phyloP scores from a whole-genome alignment of 2,888 invertebrate species.

The Drosophila greeni region DNA sequence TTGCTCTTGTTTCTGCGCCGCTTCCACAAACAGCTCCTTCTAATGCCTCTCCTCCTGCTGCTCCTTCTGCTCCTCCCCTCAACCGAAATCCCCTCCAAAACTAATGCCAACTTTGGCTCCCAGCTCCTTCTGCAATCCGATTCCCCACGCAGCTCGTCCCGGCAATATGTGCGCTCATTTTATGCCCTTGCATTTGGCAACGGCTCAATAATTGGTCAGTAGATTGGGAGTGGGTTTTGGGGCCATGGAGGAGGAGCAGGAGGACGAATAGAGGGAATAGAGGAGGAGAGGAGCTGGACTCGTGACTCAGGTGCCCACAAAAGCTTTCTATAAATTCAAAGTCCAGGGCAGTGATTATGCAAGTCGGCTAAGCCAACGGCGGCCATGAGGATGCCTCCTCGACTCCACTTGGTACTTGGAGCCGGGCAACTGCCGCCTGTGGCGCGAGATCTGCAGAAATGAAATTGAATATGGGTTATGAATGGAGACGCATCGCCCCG shows the following conservation, averaged over 20 bases:
- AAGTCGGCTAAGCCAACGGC: conserved; percentile 45
- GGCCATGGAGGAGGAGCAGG: neutral
- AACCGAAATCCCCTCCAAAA: conserved; percentile 4
- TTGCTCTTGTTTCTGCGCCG: conserved; percentile 66
- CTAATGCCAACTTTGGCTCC: conserved; percentile 33
- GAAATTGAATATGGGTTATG: conserved; percentile 70
- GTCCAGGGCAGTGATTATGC: conserved; percentile 67
- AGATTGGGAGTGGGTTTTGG: conserved; percentile 28
- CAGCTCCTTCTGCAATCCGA: conserved; percentile 26
- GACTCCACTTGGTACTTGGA: conserved; percentile 10
- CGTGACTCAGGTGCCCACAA: conserved; percentile 61
- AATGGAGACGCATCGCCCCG: conserved; percentile 45
- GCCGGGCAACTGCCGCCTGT: conserved; percentile 36
- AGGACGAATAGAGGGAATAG: neutral
- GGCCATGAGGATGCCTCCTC: conserved; percentile 23
- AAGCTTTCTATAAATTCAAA: conserved; percentile 72
- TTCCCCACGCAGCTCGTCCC: conserved; percentile 36
- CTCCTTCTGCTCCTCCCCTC: conserved; percentile 2
- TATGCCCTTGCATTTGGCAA: conserved; percentile 63
- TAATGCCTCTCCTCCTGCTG: conserved; percentile 1
- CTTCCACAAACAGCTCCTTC: conserved; percentile 45
- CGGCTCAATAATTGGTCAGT: conserved; percentile 67
- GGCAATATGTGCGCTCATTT: conserved; percentile 65
- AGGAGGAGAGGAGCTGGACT: neutral
- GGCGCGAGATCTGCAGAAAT: conserved; percentile 53